Conservation (phyloP, 2,888 invertebrate species). For the Lamproptera curius region DNA sequence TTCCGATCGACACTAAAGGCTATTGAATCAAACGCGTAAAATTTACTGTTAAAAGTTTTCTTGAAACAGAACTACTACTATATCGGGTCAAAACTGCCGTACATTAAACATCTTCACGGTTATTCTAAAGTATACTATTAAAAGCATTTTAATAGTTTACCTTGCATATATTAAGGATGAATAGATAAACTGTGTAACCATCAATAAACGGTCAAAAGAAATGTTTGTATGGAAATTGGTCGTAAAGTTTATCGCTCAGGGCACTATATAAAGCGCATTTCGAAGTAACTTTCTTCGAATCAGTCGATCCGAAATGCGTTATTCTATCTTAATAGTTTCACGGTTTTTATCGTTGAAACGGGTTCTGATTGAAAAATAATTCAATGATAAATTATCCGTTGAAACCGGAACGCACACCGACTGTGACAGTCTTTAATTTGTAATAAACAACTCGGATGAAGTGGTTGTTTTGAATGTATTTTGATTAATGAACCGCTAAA, state of each 20-base stretch:
- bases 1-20: too few species aligned
- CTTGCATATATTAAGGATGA: too few species aligned
- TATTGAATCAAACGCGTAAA: too few species aligned
- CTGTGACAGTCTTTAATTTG: conserved; percentile 14
- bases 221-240: neutral
- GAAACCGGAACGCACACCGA: conserved; percentile 26
- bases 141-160: too few species aligned
- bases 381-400: conserved; percentile 29
- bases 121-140: too few species aligned
- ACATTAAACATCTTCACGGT: too few species aligned
- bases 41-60: too few species aligned
- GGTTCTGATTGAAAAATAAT: conserved; percentile 30
- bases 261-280: conserved; percentile 55
- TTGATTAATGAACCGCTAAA: conserved; percentile 11
- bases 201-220: too few species aligned
- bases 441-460: conserved; percentile 18
- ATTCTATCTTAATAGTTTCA: conserved; percentile 38
- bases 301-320: conserved; percentile 39
- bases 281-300: conserved; percentile 54
- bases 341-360: conserved; percentile 29
- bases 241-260: conserved; percentile 36
- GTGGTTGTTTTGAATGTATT: conserved; percentile 6
- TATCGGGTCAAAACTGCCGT: too few species aligned
- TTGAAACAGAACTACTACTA: too few species aligned
- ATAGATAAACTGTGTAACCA: too few species aligned